Base-by-base conservation (phyloP, 2,888 invertebrate genomes). In the Ptilodon capucinus region DNA sequence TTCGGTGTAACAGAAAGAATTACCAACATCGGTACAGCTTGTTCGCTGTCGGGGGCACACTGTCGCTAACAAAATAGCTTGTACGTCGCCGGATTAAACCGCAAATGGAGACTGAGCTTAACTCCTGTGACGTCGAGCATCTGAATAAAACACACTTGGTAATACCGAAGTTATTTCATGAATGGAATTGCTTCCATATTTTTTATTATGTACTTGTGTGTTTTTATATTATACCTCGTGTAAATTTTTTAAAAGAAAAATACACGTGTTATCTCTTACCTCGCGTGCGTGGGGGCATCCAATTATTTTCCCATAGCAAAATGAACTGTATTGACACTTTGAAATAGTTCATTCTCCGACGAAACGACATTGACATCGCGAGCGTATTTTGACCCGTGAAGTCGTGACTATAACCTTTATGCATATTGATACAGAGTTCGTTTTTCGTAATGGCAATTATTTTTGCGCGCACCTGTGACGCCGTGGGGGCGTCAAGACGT, bases 11-110 rank as follows among this genome's bases (percentile, higher is more conserved):
- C 35, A 25, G 5, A 44, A 46, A 48, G 43, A 46, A 45, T 9
- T 28, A 46, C 34, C 50, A 59, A 59, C 57, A 54, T 59, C 47
- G 43, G 42, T 56, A 53, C 48, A 51, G 60, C 63, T 62, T 62
- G 65, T 68, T 57, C 25, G 57, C 61, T 65, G 68, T 65, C 65
- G 65, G 47, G 59, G 57, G 43, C 64, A 64, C 52, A 54, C 65
- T 58, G 64, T 44, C 59, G 64, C 64, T 71, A 70, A 71, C 70
- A 71, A 71, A 69, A 71, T 66, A 65, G 60, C 71, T 64, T 61
- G 48, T 48, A 51, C 58, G 46, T 50, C 56, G 54, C 51, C 64
- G 54, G 55, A 59, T 14, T 32, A 67, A 60, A 51, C 67, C 72
- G 56, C 73, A 70, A 72, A 68, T 65, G 71, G 57, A 68, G 62